Evolutionary conservation across 2,888 invertebrate species (phyloP).

Genomic region (Busseola fusca): DNA sequence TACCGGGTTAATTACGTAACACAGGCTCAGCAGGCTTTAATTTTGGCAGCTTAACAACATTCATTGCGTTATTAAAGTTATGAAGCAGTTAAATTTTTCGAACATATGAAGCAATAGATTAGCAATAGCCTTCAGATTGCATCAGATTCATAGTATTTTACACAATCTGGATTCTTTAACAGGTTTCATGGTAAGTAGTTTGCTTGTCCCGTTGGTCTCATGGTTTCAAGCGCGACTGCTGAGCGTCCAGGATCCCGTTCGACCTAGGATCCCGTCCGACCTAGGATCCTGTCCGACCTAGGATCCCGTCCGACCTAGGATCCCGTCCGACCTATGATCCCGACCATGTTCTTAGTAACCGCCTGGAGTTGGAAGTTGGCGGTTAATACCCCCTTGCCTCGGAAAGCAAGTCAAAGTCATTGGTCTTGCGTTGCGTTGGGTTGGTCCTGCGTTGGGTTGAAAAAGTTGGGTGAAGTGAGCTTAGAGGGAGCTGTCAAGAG

Average conservation of each 20-base stretch:
- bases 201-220: background rate
- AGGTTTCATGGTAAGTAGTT: constrained; percentile 2
- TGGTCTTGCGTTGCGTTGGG: no score
- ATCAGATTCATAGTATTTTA: background rate
- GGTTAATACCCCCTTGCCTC: background rate
- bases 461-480: no score
- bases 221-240: background rate
- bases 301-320: no score
- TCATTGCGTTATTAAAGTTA: background rate
- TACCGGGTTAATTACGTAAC: background rate
- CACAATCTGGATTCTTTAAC: background rate
- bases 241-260: background rate
- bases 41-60: background rate
- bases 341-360: no score
- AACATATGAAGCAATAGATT: background rate
- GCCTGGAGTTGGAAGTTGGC: background rate
- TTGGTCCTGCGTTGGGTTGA: no score
- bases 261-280: no score
- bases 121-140: background rate
- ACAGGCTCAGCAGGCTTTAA: background rate
- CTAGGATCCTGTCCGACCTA: background rate
- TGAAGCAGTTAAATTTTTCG: background rate
- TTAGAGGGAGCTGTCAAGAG: no score
- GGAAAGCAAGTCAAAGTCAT: background rate
- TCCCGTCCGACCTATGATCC: no score